Conservation (phyloP, 1,140 invertebrate species). For the Pantala flavescens region DNA sequence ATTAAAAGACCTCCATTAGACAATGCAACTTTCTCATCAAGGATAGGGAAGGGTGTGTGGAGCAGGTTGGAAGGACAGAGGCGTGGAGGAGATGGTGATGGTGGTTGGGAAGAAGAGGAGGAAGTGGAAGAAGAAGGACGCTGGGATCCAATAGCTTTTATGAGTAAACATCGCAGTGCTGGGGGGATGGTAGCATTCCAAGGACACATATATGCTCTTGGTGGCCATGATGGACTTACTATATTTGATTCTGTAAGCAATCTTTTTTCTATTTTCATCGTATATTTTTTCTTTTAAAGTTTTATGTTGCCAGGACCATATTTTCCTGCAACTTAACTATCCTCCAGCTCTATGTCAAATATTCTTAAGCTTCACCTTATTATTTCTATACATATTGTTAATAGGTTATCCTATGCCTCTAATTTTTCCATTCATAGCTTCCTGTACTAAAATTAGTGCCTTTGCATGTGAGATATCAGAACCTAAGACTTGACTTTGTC, state of each 20-base stretch:
- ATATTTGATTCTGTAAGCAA: conserved; percentile 71
- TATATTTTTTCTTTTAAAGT: no score
- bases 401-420: no score
- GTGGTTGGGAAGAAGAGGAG: not conserved
- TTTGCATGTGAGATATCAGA: no score
- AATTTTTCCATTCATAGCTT: no score
- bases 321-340: no score
- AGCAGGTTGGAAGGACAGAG: conserved; percentile 62
- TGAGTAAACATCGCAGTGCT: conserved; percentile 82
- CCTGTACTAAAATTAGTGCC: no score
- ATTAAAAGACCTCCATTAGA: not conserved
- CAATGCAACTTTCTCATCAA: not conserved
- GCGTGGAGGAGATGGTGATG: not conserved
- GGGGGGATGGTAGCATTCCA: conserved; percentile 76
- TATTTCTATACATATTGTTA: no score
- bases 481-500: no score
- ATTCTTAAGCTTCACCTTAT: no score
- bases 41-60: conserved; percentile 58
- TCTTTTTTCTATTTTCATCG: not conserved
- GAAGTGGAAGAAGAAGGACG: not conserved
- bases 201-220: conserved; percentile 69
- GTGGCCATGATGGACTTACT: conserved; percentile 78
- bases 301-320: no score
- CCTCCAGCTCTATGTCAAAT: no score
- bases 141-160: conserved; percentile 62